These are phyloP conservation scores for Rattus norvegicus DNA, from an alignment of 2,113 vertebrate genomes.

Conservation along the genomic window DNA sequence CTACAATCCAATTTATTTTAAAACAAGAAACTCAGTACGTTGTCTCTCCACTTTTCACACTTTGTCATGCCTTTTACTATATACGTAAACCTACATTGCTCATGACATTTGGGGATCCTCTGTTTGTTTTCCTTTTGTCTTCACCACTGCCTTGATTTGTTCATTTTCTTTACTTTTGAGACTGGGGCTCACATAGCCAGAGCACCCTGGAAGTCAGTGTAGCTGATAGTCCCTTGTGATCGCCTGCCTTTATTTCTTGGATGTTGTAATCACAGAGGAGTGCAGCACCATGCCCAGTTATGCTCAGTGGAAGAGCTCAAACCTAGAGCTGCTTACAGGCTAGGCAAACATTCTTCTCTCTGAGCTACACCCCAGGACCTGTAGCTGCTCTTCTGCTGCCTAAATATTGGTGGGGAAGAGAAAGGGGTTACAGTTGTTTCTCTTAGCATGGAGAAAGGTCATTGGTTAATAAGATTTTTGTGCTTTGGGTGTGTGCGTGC, in stretches of 20 bases:
- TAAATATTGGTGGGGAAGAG: neutral
- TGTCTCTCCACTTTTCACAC: neutral
- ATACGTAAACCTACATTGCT: neutral
- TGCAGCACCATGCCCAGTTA: too few relatives aligned
- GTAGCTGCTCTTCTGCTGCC: neutral
- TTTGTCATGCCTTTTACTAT: neutral
- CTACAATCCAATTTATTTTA: neutral
- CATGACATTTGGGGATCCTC: neutral
- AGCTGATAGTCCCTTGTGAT: neutral
- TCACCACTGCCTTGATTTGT: neutral
- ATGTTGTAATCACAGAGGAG: neutral
- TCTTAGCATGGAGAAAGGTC: neutral
- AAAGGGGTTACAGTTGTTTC: neutral
- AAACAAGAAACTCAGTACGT: neutral
- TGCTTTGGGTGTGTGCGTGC: too few relatives aligned
- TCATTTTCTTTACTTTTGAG: neutral
- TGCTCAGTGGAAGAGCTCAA: neutral
- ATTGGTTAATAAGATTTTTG: neutral
- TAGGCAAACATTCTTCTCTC: neutral
- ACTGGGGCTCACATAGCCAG: too few relatives aligned
- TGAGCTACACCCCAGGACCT: neutral
- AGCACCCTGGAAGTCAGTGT: too few relatives aligned
- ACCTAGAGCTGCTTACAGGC: neutral
- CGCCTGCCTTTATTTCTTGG: neutral
- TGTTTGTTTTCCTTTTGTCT: constrained; percentile 20